Conservation (phyloP, 2,797 vertebrate genomes). For the Echiichthys vipera region DNA sequence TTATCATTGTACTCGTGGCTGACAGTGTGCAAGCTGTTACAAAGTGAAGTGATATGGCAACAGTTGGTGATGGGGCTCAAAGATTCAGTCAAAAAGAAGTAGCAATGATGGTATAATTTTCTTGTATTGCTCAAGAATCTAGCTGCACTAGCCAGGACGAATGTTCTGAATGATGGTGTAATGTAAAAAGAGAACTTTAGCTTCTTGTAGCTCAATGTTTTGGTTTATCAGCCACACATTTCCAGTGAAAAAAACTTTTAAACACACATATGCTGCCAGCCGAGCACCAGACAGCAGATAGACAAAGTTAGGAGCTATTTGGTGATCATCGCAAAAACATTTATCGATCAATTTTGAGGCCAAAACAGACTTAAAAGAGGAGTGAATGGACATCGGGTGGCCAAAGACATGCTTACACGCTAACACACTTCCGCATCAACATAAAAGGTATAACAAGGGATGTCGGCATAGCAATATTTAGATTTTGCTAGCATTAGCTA, state of each 20-base stretch:
- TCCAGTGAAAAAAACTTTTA: neutral
- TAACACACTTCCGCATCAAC: neutral
- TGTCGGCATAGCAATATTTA: neutral
- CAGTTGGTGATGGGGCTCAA: neutral
- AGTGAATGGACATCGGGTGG: neutral
- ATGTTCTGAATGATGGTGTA: neutral
- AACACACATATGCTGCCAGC: neutral
- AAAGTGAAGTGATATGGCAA: neutral
- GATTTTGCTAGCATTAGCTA: neutral
- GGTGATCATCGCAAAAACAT: neutral
- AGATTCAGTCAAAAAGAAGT: neutral
- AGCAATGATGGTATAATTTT: neutral
- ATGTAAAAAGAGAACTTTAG: neutral
- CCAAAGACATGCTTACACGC: neutral
- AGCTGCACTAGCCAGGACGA: neutral
- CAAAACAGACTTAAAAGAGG: constrained; percentile 5
- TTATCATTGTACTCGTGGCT: neutral
- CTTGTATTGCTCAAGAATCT: neutral
- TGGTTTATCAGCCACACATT: neutral
- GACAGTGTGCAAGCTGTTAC: neutral
- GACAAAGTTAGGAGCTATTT: neutral
- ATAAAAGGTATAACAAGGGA: neutral
- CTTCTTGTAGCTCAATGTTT: neutral
- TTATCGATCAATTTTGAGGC: too few relatives aligned
- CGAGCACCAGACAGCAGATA: neutral